Evolutionary conservation across 2,797 vertebrate genomes (phyloP).

Genomic region (Eulemur rubriventer): DNA sequence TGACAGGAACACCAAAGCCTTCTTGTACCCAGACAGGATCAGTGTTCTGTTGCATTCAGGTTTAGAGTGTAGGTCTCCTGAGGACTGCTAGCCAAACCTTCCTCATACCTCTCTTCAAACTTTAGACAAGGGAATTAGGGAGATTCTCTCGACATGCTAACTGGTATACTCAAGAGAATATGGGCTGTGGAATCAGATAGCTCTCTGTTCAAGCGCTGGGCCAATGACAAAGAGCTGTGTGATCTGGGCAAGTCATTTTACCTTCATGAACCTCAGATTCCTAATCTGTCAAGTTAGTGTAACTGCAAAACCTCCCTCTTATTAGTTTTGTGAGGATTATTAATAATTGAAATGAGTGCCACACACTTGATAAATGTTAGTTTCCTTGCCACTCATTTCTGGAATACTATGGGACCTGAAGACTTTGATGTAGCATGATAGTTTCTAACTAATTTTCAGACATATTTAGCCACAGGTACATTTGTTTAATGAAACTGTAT

Average conservation of each 20-base stretch:
- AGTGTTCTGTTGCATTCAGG: not conserved
- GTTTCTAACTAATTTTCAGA: not conserved
- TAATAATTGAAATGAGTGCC: not conserved
- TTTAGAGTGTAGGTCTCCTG: not conserved
- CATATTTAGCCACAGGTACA: not conserved
- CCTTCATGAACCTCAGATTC: not conserved
- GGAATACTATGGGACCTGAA: not conserved
- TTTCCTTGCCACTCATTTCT: not conserved
- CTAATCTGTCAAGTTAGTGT: not conserved
- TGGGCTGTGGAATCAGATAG: not conserved
- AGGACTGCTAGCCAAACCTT: not conserved
- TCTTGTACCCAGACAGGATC: not conserved
- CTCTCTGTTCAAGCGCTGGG: not conserved
- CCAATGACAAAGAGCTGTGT: not conserved
- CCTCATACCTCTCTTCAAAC: not conserved
- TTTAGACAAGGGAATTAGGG: not conserved
- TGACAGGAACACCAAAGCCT: not conserved
- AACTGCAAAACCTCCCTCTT: not conserved
- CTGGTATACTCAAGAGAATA: not conserved
- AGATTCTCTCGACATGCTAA: not conserved
- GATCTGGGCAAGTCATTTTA: not conserved
- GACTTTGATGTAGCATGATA: not conserved
- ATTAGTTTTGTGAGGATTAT: not conserved
- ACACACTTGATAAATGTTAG: not conserved
- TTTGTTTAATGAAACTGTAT: not conserved